Conservation (phyloP, 2,888 invertebrate genomes). For the Lysandra bellargus region DNA sequence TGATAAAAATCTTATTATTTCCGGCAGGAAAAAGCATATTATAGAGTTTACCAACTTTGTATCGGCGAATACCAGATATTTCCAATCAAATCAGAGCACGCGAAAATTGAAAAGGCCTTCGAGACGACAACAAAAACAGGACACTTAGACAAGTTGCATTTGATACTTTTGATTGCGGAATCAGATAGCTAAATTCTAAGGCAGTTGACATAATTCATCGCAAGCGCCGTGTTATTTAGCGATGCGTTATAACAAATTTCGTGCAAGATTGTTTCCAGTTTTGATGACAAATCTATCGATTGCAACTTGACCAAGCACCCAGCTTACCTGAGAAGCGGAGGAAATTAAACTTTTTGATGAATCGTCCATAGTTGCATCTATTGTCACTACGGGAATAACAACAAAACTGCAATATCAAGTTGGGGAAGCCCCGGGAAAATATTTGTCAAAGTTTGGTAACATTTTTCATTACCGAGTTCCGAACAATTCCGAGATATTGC, state of each 20-base stretch:
- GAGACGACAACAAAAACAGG: neutral
- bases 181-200: neutral
- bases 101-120: slow-evolving; percentile 13
- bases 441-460: slow-evolving; percentile 52
- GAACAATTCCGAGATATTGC: slow-evolving; percentile 54
- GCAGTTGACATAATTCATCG: no score
- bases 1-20: neutral
- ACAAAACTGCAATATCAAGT: slow-evolving; percentile 53
- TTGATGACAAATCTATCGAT: neutral
- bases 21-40: neutral
- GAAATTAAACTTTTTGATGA: slow-evolving; percentile 37
- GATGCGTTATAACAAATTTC: neutral
- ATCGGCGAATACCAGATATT: slow-evolving; percentile 5
- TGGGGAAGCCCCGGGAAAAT: slow-evolving; percentile 18
- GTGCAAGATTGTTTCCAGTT: neutral
- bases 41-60: neutral
- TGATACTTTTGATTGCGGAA: neutral
- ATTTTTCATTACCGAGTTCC: slow-evolving; percentile 62
- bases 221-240: neutral
- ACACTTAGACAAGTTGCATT: neutral
- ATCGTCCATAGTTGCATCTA: slow-evolving; percentile 37
- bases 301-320: neutral
- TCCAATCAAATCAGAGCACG: slow-evolving; percentile 11
- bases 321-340: slow-evolving; percentile 27
- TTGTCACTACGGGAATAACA: slow-evolving; percentile 41